These are phyloP conservation scores for Phaedon cochleariae DNA, from an alignment of 2,888 invertebrate species.

Conservation along the genomic window DNA sequence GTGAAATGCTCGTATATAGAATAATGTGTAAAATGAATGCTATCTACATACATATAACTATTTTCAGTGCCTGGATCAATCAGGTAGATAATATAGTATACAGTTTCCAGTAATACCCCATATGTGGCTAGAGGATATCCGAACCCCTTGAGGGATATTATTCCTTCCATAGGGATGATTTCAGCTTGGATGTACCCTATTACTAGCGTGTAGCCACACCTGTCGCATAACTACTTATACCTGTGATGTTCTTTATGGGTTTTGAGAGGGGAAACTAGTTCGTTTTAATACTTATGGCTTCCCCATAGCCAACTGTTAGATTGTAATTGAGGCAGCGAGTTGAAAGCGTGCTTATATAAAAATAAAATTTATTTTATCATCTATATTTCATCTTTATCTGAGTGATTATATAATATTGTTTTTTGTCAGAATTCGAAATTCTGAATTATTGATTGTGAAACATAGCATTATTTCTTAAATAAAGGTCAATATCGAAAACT, in stretches of 20 bases:
- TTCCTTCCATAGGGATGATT: conserved; percentile 5
- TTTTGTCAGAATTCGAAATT: too few species aligned
- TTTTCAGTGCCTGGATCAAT: too few species aligned
- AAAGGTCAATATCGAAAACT: too few species aligned
- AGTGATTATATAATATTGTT: too few species aligned
- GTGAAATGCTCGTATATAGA: too few species aligned
- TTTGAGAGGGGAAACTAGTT: conserved; percentile 32
- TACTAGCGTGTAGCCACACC: conserved; percentile 35
- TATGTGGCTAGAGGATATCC: neutral
- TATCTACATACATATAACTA: too few species aligned
- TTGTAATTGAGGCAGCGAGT: neutral
- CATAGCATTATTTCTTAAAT: too few species aligned
- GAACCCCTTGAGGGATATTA: neutral
- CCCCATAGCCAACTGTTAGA: conserved; percentile 14
- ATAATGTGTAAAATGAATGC: too few species aligned
- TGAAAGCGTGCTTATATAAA: neutral
- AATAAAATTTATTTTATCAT: too few species aligned
- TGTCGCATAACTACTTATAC: conserved; percentile 38
- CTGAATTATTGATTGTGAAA: too few species aligned
- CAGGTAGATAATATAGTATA: too few species aligned
- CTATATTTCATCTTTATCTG: too few species aligned
- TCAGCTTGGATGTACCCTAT: neutral
- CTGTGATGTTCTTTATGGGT: conserved; percentile 36
- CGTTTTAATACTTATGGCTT: conserved; percentile 28
- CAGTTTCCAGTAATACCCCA: neutral